Evolutionary conservation across 2,113 vertebrate species (phyloP), one percentile per base, ranked within the genome.

Genomic region (Brachirus orientalis): DNA sequence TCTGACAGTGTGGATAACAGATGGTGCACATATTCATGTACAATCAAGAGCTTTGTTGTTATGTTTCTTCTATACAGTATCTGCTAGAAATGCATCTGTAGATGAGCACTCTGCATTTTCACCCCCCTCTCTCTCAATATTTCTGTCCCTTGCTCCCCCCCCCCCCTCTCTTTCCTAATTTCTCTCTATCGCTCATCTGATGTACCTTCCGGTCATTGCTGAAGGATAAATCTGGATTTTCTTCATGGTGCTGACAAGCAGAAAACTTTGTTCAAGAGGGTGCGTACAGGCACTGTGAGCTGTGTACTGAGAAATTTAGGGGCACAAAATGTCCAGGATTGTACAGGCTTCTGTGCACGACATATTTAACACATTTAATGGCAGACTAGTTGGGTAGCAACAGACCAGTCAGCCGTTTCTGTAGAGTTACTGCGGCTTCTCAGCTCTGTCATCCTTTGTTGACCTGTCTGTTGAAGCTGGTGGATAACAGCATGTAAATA

Each of bases 161-260:
- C 38, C n/a, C 38, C 20, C 45, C 38, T 56, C 64, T 43, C 52
- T 57, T 2, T 51, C 28, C 22, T 16, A 12, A 41, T 59, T 18
- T 44, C 47, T 55, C 69, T 50, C 45, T 58, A 7, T 79, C 77
- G 75, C 78, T 70, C 69, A 77, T 66, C 67, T 72, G 69, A 82
- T 64, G 64, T 53, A 77, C 68, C 81, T 80, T 80, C 57, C 46
- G 76, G 85, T 84, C 83, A 72, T 58, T 50, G 71, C 74, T 86
- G 79, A 84, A 87, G 85, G 77, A 85, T 70, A 86, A 80, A 83
- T 85, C 74, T 48, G 69, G 74, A 77, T 72, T 68, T 74, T 74
- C 71, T 71, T 68, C 37, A 50, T 74, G 73, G 62, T 87, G 85
- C 83, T 87, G 85, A 88, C 88, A 72, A 81, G 83, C 80, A 84